Conservation (phyloP, 2,888 invertebrate genomes). For the Augochlorella aurata region DNA sequence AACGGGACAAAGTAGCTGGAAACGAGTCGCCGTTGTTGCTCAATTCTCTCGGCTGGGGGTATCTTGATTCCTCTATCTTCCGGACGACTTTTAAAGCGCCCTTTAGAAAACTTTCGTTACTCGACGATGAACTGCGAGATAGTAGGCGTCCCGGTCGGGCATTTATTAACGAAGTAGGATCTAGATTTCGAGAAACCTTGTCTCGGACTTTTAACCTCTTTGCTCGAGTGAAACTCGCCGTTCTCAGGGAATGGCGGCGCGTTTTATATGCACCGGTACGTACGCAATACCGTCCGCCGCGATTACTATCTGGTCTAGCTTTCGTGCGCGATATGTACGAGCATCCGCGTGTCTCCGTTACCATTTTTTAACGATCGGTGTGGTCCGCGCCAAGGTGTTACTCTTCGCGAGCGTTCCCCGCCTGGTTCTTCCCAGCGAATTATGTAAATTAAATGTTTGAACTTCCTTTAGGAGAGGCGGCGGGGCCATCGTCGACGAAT, state of each 20-base stretch:
- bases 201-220: constrained; percentile 48
- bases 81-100: constrained; percentile 32
- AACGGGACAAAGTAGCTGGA: background rate
- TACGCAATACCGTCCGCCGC: constrained; percentile 20
- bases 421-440: background rate
- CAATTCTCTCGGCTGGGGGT: constrained; percentile 21
- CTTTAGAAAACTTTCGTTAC: constrained; percentile 48
- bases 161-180: constrained; percentile 62
- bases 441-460: constrained; percentile 4
- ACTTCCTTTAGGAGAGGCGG: background rate
- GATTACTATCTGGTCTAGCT: constrained; percentile 37
- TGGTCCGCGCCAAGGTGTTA: background rate
- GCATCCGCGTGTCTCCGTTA: constrained; percentile 11
- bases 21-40: constrained; percentile 15
- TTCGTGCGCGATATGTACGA: constrained; percentile 17
- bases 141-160: constrained; percentile 29
- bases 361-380: constrained; percentile 8
- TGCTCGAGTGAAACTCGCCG: constrained; percentile 46
- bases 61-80: constrained; percentile 31
- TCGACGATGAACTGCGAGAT: constrained; percentile 53
- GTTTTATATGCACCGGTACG: constrained; percentile 18
- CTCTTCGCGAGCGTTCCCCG: background rate
- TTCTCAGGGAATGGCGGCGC: constrained; percentile 28
- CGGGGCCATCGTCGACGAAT: constrained; percentile 2
- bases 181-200: constrained; percentile 44